These are phyloP conservation scores for Forbesichthys agassizii DNA, from an alignment of 2,113 vertebrate species.

Conservation along the genomic window DNA sequence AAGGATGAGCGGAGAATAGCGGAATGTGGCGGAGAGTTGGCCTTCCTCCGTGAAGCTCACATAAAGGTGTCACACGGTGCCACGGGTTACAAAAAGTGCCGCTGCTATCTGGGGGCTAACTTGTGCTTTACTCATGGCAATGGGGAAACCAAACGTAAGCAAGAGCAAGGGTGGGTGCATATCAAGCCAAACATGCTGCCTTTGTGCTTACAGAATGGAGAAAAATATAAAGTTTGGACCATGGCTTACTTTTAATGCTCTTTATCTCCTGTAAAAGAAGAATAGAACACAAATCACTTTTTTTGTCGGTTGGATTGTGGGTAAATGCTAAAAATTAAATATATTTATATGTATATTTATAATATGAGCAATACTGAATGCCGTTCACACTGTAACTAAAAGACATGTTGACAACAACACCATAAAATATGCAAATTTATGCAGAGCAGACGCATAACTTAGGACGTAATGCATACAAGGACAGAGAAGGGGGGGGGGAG, in stretches of 20 bases:
- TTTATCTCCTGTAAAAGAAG: constrained; percentile 85
- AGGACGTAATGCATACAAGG: constrained; percentile 53
- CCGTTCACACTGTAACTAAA: constrained; percentile 39
- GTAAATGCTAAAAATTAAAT: constrained; percentile 8
- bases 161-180: constrained; percentile 72
- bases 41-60: neutral
- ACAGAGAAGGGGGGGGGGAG: constrained; percentile 42
- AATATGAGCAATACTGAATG: constrained; percentile 35
- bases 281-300: constrained; percentile 78
- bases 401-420: constrained; percentile 40
- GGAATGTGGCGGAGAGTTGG: neutral
- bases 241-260: constrained; percentile 85
- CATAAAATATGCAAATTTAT: constrained; percentile 25
- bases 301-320: constrained; percentile 47
- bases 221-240: constrained; percentile 64
- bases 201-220: constrained; percentile 54
- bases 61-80: constrained; percentile 10
- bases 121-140: constrained; percentile 66
- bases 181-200: constrained; percentile 77
- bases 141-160: constrained; percentile 69
- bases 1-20: too few relatives aligned
- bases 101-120: constrained; percentile 56
- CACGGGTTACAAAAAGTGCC: constrained; percentile 33
- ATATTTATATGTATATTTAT: neutral
- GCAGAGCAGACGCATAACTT: constrained; percentile 49